These are phyloP conservation scores for Gymnoscopelus braueri DNA, from an alignment of 2,797 vertebrate genomes.

Conservation along the genomic window DNA sequence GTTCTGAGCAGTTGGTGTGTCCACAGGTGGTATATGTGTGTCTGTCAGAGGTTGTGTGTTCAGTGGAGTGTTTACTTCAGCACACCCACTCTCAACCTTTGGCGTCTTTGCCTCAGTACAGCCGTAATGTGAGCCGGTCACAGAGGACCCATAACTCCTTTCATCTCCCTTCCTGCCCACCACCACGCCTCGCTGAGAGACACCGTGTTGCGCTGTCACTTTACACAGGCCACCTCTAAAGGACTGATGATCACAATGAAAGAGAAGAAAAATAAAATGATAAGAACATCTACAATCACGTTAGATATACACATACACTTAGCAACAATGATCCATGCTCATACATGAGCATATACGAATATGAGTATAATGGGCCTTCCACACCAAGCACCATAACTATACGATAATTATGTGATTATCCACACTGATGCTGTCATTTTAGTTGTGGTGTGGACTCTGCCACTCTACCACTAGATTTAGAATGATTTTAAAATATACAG, in stretches of 20 bases:
- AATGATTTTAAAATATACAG: no score
- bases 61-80: neutral
- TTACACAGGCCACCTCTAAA: slow-evolving; percentile 50
- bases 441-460: no score
- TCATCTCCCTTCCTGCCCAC: slow-evolving; percentile 35
- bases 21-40: slow-evolving; percentile 40
- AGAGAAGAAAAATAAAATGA: neutral
- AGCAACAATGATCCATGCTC: no score
- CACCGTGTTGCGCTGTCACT: slow-evolving; percentile 52
- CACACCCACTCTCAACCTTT: slow-evolving; percentile 23
- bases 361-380: no score
- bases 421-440: no score
- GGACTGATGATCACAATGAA: slow-evolving; percentile 45
- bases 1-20: slow-evolving; percentile 28
- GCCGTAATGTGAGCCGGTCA: slow-evolving; percentile 49
- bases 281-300: neutral
- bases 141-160: slow-evolving; percentile 28
- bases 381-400: no score
- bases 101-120: slow-evolving; percentile 24
- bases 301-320: no score
- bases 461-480: no score
- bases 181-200: slow-evolving; percentile 23
- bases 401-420: no score
- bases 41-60: slow-evolving; percentile 11
- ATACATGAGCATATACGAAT: no score